These are phyloP conservation scores for Leistus spinibarbis DNA, from an alignment of 2,888 invertebrate species.

Conservation along the genomic window DNA sequence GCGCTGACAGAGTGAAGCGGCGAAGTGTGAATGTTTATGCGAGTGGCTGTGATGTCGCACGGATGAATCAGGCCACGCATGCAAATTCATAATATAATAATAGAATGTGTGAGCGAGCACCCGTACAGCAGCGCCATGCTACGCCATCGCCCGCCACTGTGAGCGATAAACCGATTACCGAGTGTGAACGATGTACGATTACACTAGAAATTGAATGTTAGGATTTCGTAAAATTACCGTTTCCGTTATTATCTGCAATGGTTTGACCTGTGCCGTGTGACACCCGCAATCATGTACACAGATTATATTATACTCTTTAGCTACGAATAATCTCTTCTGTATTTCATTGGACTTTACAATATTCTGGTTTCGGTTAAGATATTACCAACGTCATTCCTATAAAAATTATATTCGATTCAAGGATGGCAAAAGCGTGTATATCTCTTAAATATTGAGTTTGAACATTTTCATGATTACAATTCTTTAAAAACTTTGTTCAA, in stretches of 20 bases:
- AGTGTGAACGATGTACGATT: slow-evolving; percentile 30
- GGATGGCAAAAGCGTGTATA: no score
- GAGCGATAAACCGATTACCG: slow-evolving; percentile 30
- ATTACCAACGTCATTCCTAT: no score
- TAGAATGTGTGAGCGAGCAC: not conserved
- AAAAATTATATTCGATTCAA: no score
- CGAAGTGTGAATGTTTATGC: not conserved
- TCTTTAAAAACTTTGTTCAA: no score
- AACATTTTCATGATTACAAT: no score
- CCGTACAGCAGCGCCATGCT: not conserved
- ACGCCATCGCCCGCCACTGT: no score
- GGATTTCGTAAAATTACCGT: slow-evolving; percentile 34
- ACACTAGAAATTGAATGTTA: slow-evolving; percentile 34
- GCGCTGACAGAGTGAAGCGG: not conserved
- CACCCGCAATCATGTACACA: no score
- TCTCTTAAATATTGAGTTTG: no score
- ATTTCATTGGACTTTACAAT: no score
- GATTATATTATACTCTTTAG: no score
- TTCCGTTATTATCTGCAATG: slow-evolving; percentile 26
- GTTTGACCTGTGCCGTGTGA: not conserved
- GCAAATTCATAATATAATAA: not conserved
- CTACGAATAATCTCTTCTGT: no score
- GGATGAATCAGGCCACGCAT: not conserved
- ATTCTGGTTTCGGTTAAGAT: no score
- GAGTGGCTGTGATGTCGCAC: not conserved